Conservation (phyloP, 2,113 vertebrate species). For the Oenanthe oenanthe region DNA sequence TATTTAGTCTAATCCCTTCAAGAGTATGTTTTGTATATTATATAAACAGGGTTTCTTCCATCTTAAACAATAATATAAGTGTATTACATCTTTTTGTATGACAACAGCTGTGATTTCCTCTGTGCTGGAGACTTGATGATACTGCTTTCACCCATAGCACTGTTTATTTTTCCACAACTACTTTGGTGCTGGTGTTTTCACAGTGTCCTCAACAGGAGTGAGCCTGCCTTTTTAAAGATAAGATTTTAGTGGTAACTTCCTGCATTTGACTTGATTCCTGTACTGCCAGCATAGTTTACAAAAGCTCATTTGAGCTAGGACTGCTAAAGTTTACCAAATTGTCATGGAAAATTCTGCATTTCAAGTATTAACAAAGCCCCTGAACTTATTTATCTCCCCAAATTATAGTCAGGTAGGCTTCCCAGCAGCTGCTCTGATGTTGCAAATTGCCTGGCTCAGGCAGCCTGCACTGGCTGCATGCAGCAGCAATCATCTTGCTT, state of each 20-base stretch:
- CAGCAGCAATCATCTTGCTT: background rate
- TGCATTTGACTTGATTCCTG: background rate
- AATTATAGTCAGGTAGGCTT: background rate
- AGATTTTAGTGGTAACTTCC: background rate
- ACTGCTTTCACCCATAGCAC: background rate
- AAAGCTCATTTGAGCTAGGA: background rate
- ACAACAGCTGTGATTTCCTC: slow-evolving; percentile 28
- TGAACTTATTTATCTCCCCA: background rate
- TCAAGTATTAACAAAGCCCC: background rate
- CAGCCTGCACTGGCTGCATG: background rate
- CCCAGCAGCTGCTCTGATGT: background rate
- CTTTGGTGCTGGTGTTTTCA: background rate
- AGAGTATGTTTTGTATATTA: slow-evolving; percentile 36
- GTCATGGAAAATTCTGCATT: background rate
- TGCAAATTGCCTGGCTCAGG: background rate
- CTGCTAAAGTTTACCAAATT: background rate
- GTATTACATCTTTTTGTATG: slow-evolving; percentile 4
- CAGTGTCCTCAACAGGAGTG: slow-evolving; percentile 34
- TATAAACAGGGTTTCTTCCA: slow-evolving; percentile 50
- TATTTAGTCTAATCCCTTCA: slow-evolving; percentile 64
- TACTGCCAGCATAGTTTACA: background rate
- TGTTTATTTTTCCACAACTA: background rate
- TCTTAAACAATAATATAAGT: slow-evolving; percentile 8
- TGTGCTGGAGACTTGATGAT: background rate
- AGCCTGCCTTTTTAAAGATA: background rate